A percentile compares a stretch with the other conserved stretches of the same genome.
Conservation (phyloP, 1,140 invertebrate genomes). For the Caligus rogercresseyi region DNA sequence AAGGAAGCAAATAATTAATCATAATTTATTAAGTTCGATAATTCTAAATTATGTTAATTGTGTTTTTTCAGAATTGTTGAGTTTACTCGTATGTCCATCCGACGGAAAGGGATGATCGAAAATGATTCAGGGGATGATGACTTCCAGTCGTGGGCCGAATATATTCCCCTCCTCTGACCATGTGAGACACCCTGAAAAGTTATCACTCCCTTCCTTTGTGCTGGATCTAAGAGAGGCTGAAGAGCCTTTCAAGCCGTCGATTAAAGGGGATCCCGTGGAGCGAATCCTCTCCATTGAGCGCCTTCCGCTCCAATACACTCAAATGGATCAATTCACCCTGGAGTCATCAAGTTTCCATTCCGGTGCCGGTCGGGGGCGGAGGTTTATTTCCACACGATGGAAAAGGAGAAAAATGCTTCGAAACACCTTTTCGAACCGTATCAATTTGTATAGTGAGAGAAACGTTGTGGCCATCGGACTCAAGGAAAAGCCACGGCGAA, state of each 20-base stretch:
- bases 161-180: not conserved
- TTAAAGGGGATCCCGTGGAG: not conserved
- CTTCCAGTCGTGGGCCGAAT: not conserved
- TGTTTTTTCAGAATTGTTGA: not conserved
- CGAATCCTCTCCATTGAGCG: not conserved
- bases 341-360: not conserved
- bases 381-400: not conserved
- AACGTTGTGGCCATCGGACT: conserved; percentile 21
- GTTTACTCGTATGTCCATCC: not conserved
- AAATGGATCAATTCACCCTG: not conserved
- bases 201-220: not conserved
- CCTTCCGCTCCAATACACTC: not conserved
- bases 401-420: not conserved
- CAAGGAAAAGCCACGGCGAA: not conserved
- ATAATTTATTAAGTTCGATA: too few relatives aligned
- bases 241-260: not conserved
- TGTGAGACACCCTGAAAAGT: not conserved
- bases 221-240: too few relatives aligned
- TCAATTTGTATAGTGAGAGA: not conserved
- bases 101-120: not conserved
- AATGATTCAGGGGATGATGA: not conserved
- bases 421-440: not conserved
- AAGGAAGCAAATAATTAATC: too few relatives aligned
- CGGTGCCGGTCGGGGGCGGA: not conserved
- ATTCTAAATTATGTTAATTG: too few relatives aligned